Conservation (phyloP, 2,797 vertebrate species). For the Sylvilagus floridanus region DNA sequence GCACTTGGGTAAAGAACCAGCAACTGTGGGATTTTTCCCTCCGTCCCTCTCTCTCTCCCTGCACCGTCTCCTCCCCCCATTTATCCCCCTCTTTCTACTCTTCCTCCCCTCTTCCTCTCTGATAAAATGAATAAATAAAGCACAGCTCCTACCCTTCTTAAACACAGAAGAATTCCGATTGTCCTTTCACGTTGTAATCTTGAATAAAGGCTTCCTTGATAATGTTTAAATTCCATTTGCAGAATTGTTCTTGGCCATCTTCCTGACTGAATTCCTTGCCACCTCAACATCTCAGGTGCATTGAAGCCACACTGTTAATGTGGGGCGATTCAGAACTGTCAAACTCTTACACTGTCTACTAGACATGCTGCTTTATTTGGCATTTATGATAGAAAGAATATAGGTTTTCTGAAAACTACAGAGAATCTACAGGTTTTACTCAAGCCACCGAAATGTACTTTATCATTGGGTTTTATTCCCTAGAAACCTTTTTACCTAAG, state of each 20-base stretch:
- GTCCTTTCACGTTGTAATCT: not conserved
- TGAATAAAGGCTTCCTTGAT: not conserved
- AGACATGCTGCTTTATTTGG: not conserved
- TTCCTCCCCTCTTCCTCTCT: too few relatives aligned
- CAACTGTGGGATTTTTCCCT: too few relatives aligned
- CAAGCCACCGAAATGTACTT: not conserved
- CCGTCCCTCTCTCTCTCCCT: too few relatives aligned
- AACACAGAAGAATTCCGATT: not conserved
- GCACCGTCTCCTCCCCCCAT: too few relatives aligned
- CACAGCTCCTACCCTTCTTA: too few relatives aligned
- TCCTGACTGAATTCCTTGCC: not conserved
- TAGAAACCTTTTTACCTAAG: too few relatives aligned
- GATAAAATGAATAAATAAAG: too few relatives aligned
- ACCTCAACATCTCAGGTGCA: not conserved
- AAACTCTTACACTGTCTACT: not conserved
- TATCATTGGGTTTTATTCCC: not conserved
- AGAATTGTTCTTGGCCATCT: not conserved
- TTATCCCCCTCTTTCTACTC: too few relatives aligned
- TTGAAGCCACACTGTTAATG: not conserved
- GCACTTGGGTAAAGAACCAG: too few relatives aligned
- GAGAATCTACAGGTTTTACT: not conserved
- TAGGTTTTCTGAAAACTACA: not conserved
- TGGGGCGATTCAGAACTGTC: not conserved
- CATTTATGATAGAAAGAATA: not conserved
- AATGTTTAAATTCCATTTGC: not conserved